These are phyloP conservation scores for Drosophila putrida DNA, from an alignment of 2,888 invertebrate genomes.

Conservation along the genomic window DNA sequence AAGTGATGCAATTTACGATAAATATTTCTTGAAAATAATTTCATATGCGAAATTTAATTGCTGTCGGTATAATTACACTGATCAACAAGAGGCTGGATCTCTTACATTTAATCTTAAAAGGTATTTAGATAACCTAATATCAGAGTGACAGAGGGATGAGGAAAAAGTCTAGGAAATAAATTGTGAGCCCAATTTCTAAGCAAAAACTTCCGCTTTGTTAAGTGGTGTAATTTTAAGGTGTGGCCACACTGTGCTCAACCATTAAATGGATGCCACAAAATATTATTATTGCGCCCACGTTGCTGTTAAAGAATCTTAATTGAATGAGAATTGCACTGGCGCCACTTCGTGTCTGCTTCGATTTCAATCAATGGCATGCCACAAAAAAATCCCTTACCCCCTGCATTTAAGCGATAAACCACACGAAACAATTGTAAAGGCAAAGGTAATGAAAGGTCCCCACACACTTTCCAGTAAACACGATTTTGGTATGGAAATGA, in stretches of 20 bases:
- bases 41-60: neutral
- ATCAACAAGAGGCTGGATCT: neutral
- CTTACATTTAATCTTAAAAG: too few relatives aligned
- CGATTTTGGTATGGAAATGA: neutral
- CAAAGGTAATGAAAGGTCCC: neutral
- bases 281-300: constrained; percentile 30
- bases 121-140: too few relatives aligned
- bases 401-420: neutral
- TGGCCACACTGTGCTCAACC: constrained; percentile 30
- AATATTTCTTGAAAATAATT: constrained; percentile 11
- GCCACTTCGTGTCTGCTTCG: constrained; percentile 43
- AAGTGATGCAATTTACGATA: constrained; percentile 15
- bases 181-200: too few relatives aligned
- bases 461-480: neutral
- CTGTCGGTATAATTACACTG: neutral
- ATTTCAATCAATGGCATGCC: constrained; percentile 23
- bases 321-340: constrained; percentile 49
- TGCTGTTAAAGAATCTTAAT: constrained; percentile 55
- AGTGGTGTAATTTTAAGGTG: constrained; percentile 42
- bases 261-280: constrained; percentile 49
- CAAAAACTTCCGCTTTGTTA: neutral
- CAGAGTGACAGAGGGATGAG: too few relatives aligned
- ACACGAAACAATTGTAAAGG: constrained; percentile 7
- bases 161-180: too few relatives aligned
- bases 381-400: constrained; percentile 7